These are phyloP conservation scores for Drosophila varians DNA, from an alignment of 1,140 invertebrate genomes.

Conservation along the genomic window DNA sequence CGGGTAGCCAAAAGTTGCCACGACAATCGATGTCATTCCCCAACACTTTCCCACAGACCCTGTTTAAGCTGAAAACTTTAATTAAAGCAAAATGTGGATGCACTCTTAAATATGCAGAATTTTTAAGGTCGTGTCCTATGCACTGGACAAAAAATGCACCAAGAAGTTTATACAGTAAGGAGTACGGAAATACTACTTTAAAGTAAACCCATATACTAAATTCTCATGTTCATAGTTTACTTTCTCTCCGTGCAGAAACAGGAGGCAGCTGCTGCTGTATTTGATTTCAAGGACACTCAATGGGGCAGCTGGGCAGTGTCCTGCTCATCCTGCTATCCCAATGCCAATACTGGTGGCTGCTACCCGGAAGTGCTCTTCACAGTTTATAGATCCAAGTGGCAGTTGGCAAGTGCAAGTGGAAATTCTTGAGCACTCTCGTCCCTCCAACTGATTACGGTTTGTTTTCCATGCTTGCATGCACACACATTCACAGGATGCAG, in stretches of 20 bases:
- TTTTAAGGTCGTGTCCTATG: slow-evolving; percentile 16
- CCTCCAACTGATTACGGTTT: slow-evolving; percentile 72
- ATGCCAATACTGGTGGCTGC: slow-evolving; percentile 31
- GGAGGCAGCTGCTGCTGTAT: slow-evolving; percentile 52
- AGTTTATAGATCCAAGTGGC: slow-evolving; percentile 78
- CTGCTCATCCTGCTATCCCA: slow-evolving; percentile 14
- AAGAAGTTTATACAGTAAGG: no score
- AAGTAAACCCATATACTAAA: no score
- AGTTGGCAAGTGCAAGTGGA: slow-evolving; percentile 80
- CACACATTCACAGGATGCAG: not conserved
- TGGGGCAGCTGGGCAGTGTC: slow-evolving; percentile 57
- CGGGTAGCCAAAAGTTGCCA: slow-evolving; percentile 19
- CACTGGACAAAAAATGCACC: no score
- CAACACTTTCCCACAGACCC: not conserved
- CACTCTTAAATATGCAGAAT: slow-evolving; percentile 42
- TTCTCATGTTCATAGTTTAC: not conserved
- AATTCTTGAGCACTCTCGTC: slow-evolving; percentile 62
- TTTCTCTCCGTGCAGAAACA: slow-evolving; percentile 18
- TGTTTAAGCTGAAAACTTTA: slow-evolving; percentile 20
- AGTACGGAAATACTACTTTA: no score
- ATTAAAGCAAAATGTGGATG: slow-evolving; percentile 40
- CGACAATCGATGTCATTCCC: slow-evolving; percentile 19
- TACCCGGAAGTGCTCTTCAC: slow-evolving; percentile 72
- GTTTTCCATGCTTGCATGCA: slow-evolving; percentile 66
- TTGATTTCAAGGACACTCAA: slow-evolving; percentile 70